Percentiles rank a stretch among this genome's conserved stretches.
phyloP scores from a whole-genome alignment of 2,113 vertebrate genomes.

The Phyllostomus hastatus region DNA sequence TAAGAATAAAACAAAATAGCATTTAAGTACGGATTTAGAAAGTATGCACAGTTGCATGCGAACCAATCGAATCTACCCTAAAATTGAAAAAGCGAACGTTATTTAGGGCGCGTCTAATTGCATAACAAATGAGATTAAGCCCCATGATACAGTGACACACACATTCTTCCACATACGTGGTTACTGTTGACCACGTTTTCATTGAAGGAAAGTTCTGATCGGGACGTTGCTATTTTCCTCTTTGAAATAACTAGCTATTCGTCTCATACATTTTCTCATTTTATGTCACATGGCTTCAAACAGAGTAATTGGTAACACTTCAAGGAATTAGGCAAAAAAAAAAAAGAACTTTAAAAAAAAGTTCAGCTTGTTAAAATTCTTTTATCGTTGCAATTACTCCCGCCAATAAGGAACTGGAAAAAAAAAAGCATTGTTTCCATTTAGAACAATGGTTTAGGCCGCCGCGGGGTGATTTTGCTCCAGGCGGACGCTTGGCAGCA shows the following conservation, averaged over 20 bases:
- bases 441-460: neutral
- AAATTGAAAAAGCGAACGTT: neutral
- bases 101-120: neutral
- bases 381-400: neutral
- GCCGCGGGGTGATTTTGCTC: neutral
- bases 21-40: conserved; percentile 5
- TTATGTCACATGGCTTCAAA: conserved; percentile 27
- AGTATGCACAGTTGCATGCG: neutral
- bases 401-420: neutral
- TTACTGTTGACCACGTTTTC: neutral
- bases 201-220: neutral
- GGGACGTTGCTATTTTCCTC: neutral
- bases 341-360: neutral
- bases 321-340: neutral
- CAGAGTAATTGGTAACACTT: neutral
- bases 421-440: neutral
- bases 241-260: neutral
- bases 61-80: neutral
- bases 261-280: conserved; percentile 6
- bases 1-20: conserved; percentile 19
- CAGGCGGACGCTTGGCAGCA: neutral
- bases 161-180: neutral
- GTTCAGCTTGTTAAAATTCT: neutral
- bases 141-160: neutral
- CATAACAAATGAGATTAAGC: neutral